Percentiles rank a stretch among this genome's conserved stretches.
Evolutionary conservation across 1,140 invertebrate species (phyloP).

Genomic region (Phymastichus coffea): DNA sequence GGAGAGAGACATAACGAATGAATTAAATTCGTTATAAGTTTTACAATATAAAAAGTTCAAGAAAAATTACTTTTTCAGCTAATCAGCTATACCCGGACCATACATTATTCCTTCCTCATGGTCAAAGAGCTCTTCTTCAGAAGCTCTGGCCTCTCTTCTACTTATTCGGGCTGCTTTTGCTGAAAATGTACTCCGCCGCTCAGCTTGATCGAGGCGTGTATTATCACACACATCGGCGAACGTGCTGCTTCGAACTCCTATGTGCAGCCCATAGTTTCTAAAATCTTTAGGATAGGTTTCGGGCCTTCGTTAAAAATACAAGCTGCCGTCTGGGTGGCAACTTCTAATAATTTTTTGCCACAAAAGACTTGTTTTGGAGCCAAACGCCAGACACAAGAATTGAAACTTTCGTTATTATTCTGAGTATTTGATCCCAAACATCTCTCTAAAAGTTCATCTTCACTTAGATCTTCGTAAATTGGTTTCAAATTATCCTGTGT

Average conservation of each 20-base stretch:
- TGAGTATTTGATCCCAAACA: not conserved
- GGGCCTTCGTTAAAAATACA: not conserved
- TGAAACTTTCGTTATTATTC: not conserved
- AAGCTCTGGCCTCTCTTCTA: not conserved
- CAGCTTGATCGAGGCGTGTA: too few relatives aligned
- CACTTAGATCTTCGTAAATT: too few relatives aligned
- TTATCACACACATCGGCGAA: not conserved
- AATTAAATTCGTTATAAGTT: too few relatives aligned
- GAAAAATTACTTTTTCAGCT: not conserved
- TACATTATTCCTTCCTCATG: not conserved
- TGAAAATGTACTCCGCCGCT: not conserved
- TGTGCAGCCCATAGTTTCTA: not conserved
- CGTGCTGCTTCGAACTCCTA: not conserved
- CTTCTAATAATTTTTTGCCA: not conserved
- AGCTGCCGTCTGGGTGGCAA: not conserved
- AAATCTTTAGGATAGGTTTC: not conserved
- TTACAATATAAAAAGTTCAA: not conserved
- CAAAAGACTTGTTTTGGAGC: not conserved
- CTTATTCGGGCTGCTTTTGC: not conserved
- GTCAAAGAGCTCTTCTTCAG: not conserved
- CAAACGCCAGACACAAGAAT: not conserved
- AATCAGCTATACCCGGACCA: not conserved
- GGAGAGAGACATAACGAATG: too few relatives aligned
- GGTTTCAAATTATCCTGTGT: not conserved
- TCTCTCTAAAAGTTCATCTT: not conserved